Evolutionary conservation across 2,113 vertebrate species (phyloP).

Genomic region (Myiopsitta monachus): DNA sequence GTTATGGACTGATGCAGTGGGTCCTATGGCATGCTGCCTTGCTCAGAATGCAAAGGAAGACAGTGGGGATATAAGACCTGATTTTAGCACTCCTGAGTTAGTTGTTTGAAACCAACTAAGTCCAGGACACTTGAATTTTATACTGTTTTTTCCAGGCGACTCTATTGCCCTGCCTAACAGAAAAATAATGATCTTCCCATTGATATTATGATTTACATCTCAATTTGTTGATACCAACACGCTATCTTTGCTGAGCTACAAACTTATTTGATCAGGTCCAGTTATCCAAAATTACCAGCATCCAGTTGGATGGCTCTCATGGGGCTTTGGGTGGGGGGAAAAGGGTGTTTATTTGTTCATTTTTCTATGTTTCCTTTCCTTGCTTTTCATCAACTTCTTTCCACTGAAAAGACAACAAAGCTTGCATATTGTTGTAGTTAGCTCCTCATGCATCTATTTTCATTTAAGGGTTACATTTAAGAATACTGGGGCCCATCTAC

Average conservation of each 20-base stretch:
- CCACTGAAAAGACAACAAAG: neutral
- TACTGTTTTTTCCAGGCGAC: neutral
- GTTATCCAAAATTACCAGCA: neutral
- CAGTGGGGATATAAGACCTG: neutral
- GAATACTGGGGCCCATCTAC: neutral
- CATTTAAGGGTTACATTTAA: neutral
- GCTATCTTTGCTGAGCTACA: neutral
- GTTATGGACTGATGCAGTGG: rapidly evolving
- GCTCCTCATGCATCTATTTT: neutral
- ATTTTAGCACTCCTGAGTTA: neutral
- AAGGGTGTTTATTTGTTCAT: neutral
- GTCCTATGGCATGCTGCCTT: neutral
- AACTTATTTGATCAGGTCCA: neutral
- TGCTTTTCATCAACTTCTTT: neutral
- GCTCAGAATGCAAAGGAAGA: neutral
- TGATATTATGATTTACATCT: neutral
- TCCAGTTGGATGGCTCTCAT: neutral
- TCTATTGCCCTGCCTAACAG: neutral
- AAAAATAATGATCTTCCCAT: rapidly evolving
- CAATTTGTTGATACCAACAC: neutral
- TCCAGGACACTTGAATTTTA: neutral
- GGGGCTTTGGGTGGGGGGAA: neutral
- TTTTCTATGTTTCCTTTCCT: neutral
- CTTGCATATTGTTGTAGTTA: neutral
- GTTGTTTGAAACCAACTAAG: neutral